Evolutionary conservation across 2,113 vertebrate genomes (phyloP).

Genomic region (Sander lucioperca): DNA sequence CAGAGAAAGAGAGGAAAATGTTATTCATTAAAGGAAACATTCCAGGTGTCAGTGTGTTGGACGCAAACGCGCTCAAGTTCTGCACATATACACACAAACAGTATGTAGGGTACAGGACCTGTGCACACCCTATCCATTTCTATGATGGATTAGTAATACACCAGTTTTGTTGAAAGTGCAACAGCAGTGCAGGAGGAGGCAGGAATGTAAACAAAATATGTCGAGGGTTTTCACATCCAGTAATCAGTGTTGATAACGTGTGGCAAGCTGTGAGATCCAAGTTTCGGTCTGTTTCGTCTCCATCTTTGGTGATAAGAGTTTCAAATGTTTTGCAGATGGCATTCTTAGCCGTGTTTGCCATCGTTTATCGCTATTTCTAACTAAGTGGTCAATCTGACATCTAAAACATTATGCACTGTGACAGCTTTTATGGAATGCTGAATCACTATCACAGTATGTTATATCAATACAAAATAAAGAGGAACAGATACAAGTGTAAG

Average conservation of each 20-base stretch:
- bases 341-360: not conserved
- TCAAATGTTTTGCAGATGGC: not conserved
- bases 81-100: not conserved
- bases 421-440: not conserved
- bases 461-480: not conserved
- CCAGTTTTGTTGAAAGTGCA: not conserved
- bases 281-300: not conserved
- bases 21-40: constrained; percentile 74
- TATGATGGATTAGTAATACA: not conserved
- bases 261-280: not conserved
- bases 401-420: too few species aligned
- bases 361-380: too few species aligned
- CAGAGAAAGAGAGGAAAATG: constrained; percentile 56
- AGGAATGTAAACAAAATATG: constrained; percentile 10
- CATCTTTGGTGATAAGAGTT: not conserved
- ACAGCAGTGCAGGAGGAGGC: not conserved
- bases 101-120: not conserved
- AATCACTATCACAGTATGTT: not conserved
- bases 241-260: not conserved
- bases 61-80: not conserved
- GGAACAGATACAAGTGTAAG: not conserved
- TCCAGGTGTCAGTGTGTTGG: constrained; percentile 72
- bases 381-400: not conserved
- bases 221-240: not conserved
- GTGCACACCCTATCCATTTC: not conserved